Evolutionary conservation across 2,888 invertebrate species (phyloP), one percentile per base, ranked within the genome.

Genomic region (Baccha elongata): DNA sequence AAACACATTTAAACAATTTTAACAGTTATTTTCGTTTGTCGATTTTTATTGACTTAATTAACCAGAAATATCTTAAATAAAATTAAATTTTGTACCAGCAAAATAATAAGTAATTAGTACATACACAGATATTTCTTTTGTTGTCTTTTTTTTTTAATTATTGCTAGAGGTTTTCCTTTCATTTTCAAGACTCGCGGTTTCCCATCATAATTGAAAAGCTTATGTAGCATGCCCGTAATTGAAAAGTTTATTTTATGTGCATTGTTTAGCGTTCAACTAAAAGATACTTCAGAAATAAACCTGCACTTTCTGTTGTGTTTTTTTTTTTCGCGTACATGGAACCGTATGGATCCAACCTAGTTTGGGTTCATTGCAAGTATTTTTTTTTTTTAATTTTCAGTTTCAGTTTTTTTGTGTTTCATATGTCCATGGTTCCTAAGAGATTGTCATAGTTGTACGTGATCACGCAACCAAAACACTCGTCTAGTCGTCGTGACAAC

Each of bases 171-270:
- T 52, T 68, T 50, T 40, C 58, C 58, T 69, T 50, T 42, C 40
- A 50, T 64, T 73, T 73, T 46, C 29, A 50, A 53, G 21, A 50
- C 26, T 55, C 17, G 19, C 32, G 58, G 58, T 42, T 68, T 74
- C 67, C 42, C 67, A 74, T 58, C 52, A 65, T 78, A 71, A 71
- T 72, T 58, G 78, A 46, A 65, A 40, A 21, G 52, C 15, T n/a
- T 62, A 73, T 78, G 78, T 35, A 68, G 78, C 83, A 83, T 72
- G 78, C 62, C 83, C 81, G 55, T 78, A 67, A 62, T 83, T 72
- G 75, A 71, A 67, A 75, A 65, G 58, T 37, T n/a, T n/a, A 62
- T 55, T 19, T 40, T 32, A 19, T 69, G 46, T 72, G 72, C 78
- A 78, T 72, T 68, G 78, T 73, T 62, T 71, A 32, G 23, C 23